A percentile compares a stretch with the other conserved stretches of the same genome.
Evolutionary conservation across 2,113 vertebrate species (phyloP).

Genomic region (Gallinago paraguaiae): DNA sequence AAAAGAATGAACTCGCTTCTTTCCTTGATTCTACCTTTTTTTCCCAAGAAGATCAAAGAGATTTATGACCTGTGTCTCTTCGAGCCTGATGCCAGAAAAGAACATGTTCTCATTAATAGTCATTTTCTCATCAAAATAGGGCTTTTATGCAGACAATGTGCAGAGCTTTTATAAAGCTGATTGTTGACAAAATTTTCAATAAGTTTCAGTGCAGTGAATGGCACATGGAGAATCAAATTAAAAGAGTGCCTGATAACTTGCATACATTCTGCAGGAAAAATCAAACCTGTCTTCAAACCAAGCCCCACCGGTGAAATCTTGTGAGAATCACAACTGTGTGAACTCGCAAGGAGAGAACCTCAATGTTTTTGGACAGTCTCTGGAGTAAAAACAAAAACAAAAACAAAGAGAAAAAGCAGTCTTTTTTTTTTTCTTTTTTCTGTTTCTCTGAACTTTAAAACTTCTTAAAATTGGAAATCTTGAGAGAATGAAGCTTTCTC

Average conservation of each 20-base stretch:
- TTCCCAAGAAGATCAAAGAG: constrained; percentile 76
- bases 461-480: constrained; percentile 19
- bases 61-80: constrained; percentile 81
- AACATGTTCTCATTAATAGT: constrained; percentile 81
- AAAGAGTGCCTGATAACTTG: not conserved
- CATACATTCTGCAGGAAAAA: not conserved
- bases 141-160: constrained; percentile 74
- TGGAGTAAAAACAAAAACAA: not conserved
- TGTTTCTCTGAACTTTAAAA: constrained; percentile 4
- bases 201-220: constrained; percentile 23
- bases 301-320: not conserved
- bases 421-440: not conserved
- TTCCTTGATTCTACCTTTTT: constrained; percentile 60
- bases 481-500: constrained; percentile 14
- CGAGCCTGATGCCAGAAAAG: constrained; percentile 67
- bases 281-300: not conserved
- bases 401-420: not conserved
- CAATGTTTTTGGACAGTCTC: not conserved
- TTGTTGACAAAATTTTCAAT: constrained; percentile 67
- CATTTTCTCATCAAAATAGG: constrained; percentile 75
- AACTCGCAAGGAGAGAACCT: not conserved
- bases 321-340: not conserved
- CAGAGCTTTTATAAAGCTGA: constrained; percentile 61
- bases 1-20: constrained; percentile 53
- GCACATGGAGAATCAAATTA: not conserved